These are phyloP conservation scores for Chinchilla lanigera DNA, from an alignment of 2,113 vertebrate genomes.

Conservation along the genomic window DNA sequence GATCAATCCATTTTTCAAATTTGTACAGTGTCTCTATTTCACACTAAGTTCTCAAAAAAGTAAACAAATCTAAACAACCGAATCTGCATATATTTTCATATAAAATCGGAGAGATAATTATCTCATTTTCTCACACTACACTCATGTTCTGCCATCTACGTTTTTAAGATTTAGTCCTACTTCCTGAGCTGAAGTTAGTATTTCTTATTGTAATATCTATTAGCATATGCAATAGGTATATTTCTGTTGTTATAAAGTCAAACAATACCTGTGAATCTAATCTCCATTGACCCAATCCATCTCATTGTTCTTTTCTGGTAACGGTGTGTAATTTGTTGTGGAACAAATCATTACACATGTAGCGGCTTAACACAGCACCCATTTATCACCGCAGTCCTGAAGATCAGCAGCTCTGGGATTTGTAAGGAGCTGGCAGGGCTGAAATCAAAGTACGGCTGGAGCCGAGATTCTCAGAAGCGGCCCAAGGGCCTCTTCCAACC, in stretches of 20 bases:
- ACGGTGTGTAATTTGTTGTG: neutral
- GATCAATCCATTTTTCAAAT: slow-evolving; percentile 60
- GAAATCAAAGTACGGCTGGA: neutral
- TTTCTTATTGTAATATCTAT: neutral
- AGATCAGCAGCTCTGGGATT: neutral
- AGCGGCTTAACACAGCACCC: neutral
- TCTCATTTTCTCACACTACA: neutral
- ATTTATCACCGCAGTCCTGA: neutral
- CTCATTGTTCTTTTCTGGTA: neutral
- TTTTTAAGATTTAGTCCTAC: neutral
- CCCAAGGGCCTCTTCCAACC: neutral
- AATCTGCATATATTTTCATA: slow-evolving; percentile 27
- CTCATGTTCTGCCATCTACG: neutral
- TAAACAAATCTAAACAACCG: neutral
- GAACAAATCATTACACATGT: neutral
- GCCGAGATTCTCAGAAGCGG: no score
- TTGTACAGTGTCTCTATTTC: slow-evolving; percentile 20
- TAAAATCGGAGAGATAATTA: neutral
- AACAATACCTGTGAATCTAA: neutral
- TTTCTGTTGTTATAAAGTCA: neutral
- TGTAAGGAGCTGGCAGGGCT: neutral
- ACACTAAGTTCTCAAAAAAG: slow-evolving; percentile 21
- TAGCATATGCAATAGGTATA: neutral
- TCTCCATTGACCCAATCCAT: neutral
- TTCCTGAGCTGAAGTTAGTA: neutral